These are phyloP conservation scores for Desoria tigrina DNA, from an alignment of 2,888 invertebrate species.

Conservation along the genomic window DNA sequence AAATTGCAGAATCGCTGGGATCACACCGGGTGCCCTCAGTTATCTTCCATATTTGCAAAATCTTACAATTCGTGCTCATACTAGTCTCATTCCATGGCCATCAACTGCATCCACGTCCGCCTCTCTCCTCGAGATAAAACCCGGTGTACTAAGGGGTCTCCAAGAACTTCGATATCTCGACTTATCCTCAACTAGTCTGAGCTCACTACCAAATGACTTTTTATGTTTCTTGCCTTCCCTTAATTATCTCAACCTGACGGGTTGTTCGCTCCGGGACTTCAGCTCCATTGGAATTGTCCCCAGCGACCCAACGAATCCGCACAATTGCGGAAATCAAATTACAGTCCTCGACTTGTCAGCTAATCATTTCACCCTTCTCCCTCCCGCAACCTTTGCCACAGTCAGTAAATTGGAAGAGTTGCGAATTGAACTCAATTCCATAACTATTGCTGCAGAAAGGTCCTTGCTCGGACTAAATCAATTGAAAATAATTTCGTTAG, in stretches of 20 bases:
- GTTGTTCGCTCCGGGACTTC: conserved; percentile 75
- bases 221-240: conserved; percentile 74
- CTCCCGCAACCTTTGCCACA: conserved; percentile 71
- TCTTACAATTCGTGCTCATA: conserved; percentile 78
- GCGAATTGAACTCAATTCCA: conserved; percentile 73
- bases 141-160: conserved; percentile 73
- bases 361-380: conserved; percentile 75
- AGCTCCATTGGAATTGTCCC: conserved; percentile 69
- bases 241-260: conserved; percentile 75
- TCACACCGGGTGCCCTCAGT: conserved; percentile 78
- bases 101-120: conserved; percentile 72
- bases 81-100: conserved; percentile 58
- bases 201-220: conserved; percentile 74
- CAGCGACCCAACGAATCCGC: conserved; percentile 55
- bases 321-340: conserved; percentile 69
- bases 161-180: conserved; percentile 72
- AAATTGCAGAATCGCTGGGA: conserved; percentile 78
- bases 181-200: conserved; percentile 77
- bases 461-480: conserved; percentile 74
- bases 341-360: conserved; percentile 72
- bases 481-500: conserved; percentile 72
- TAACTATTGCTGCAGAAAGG: conserved; percentile 74
- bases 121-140: conserved; percentile 74
- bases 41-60: conserved; percentile 76
- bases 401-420: conserved; percentile 71